Conservation (phyloP, 2,888 invertebrate genomes). For the Embidobia sp. region DNA sequence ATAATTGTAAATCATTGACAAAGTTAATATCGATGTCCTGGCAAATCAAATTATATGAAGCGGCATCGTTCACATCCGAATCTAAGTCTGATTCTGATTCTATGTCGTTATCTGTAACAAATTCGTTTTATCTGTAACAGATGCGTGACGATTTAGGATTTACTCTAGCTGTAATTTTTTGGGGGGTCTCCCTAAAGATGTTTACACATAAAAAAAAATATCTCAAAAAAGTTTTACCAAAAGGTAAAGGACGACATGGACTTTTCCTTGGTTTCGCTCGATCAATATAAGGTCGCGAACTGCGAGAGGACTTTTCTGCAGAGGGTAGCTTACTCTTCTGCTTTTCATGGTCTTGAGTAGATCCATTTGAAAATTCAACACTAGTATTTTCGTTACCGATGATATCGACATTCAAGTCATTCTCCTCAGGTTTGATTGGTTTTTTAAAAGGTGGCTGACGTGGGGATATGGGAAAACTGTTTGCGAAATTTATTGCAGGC, state of each 20-base stretch:
- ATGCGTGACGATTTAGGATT: no score
- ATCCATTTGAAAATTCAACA: no score
- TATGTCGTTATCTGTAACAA: constrained; percentile 73
- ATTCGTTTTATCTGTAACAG: no score
- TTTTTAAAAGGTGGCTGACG: constrained; percentile 75
- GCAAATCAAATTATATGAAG: no score
- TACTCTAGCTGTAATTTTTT: no score
- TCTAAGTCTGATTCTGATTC: constrained; percentile 75
- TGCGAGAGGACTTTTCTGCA: constrained; percentile 70
- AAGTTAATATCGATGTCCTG: constrained; percentile 80
- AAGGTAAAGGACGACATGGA: constrained; percentile 75
- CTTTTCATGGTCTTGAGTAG: constrained; percentile 67
- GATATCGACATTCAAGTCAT: constrained; percentile 52
- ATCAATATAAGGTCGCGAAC: constrained; percentile 72
- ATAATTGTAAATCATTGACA: constrained; percentile 80
- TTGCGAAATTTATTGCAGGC: constrained; percentile 73
- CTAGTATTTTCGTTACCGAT: constrained; percentile 40
- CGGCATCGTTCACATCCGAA: constrained; percentile 70
- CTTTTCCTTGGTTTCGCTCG: constrained; percentile 78
- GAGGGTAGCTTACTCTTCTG: constrained; percentile 40
- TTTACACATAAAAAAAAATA: neutral
- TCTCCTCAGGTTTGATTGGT: constrained; percentile 68
- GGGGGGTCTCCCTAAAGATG: no score
- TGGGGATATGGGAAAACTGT: constrained; percentile 77
- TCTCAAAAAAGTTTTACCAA: constrained; percentile 17